These are phyloP conservation scores for Vultur gryphus DNA, from an alignment of 2,797 vertebrate species.

Conservation along the genomic window DNA sequence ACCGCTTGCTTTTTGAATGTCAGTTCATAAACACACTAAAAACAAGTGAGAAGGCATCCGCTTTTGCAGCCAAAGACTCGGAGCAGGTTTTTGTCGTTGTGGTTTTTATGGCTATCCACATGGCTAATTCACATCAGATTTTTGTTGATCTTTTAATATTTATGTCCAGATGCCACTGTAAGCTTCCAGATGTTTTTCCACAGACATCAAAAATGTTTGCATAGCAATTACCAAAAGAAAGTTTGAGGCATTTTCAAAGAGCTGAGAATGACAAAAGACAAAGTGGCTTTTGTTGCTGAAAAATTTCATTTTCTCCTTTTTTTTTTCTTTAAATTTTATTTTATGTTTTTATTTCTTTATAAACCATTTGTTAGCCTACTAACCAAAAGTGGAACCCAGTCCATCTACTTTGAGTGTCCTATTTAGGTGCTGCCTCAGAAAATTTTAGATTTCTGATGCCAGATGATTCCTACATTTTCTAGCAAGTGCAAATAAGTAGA, in stretches of 20 bases:
- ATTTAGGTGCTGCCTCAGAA: not conserved
- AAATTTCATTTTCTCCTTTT: not conserved
- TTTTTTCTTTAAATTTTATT: not conserved
- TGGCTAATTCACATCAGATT: slow-evolving; percentile 3
- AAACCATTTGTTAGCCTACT: not conserved
- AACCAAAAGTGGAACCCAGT: not conserved
- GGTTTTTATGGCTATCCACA: slow-evolving; percentile 24
- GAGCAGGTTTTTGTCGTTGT: not conserved
- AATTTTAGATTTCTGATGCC: not conserved
- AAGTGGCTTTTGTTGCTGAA: not conserved
- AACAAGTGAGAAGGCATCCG: not conserved
- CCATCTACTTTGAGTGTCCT: not conserved
- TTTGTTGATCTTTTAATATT: slow-evolving; percentile 58
- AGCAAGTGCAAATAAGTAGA: not conserved
- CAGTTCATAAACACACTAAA: not conserved
- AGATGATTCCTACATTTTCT: not conserved
- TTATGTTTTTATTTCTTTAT: not conserved
- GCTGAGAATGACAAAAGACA: not conserved
- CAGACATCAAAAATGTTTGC: slow-evolving; percentile 39
- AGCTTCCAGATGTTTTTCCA: slow-evolving; percentile 52
- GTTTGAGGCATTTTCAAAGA: slow-evolving; percentile 14
- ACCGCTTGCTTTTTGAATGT: not conserved
- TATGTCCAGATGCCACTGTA: slow-evolving; percentile 49
- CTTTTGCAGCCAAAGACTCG: not conserved
- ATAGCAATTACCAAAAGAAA: slow-evolving; percentile 12